Evolutionary conservation across 2,113 vertebrate species (phyloP).

Genomic region (Meleagris gallopavo): DNA sequence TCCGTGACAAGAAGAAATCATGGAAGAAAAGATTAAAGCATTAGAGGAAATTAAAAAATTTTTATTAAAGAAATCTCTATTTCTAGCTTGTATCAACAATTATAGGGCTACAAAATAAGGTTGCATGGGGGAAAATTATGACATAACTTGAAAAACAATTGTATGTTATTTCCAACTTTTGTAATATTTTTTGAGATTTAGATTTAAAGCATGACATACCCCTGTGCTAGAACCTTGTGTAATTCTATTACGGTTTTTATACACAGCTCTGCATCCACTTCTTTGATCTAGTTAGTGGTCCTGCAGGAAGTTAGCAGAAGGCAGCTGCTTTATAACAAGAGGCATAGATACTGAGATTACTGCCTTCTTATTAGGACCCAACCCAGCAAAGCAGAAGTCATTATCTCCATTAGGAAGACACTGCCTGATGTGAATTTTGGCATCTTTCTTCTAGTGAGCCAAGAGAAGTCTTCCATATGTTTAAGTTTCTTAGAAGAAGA

Average conservation of each 20-base stretch:
- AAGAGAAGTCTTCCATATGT: neutral
- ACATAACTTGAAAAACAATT: neutral
- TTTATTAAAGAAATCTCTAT: neutral
- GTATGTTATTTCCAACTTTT: neutral
- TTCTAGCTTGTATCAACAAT: neutral
- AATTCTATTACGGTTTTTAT: neutral
- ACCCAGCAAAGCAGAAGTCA: neutral
- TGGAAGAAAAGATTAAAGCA: neutral
- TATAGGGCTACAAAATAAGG: neutral
- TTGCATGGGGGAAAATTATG: neutral
- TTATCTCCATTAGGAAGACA: neutral
- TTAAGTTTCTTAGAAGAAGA: neutral
- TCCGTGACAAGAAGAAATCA: no score
- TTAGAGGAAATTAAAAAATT: conserved; percentile 7
- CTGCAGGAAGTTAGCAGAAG: neutral
- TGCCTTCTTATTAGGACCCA: neutral
- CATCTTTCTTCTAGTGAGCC: neutral
- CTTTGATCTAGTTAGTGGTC: neutral
- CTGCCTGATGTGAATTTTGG: neutral
- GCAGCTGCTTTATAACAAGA: neutral
- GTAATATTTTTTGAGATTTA: neutral
- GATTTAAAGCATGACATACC: neutral
- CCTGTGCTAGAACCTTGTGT: neutral
- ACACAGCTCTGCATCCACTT: neutral
- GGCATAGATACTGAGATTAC: neutral